Evolutionary conservation across 2,888 invertebrate species (phyloP), one percentile per base, ranked within the genome.

Genomic region (Helobdella robusta): DNA sequence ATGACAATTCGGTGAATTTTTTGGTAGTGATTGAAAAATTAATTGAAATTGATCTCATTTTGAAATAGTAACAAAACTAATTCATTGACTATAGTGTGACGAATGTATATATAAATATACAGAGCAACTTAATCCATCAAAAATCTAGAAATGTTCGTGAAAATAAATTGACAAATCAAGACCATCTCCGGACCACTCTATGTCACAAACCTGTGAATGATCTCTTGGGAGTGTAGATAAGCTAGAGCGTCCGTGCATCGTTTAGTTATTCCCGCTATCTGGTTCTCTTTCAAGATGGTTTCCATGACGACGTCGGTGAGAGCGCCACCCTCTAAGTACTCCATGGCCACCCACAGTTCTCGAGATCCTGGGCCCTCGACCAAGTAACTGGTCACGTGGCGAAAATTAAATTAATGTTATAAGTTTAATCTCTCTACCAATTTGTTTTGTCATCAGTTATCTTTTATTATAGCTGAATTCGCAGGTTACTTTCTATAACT

Each of bases 271-370:
- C 97, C 95, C 11, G 98, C 95, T 74, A 99, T 99, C 82, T 98
- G 97, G 0, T 95, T 95, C 82, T 99, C 97, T 80, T 97, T 95
- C 97, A 99, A 98, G 79, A 95, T 77, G 30, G 90, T 88, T 77
- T 94, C 88, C n/a, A 95, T 97, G 56, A 98, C 97, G 72, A 98
- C 92, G 79, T 98, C 97, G 0, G 98, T 98, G 61, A 97, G 85
- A 2, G 95, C 94, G 0, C 95, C 97, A 32, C 97, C 97, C 76
- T 95, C 94, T 77, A 97, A 84, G 79, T 89, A 95, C 78, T 97
- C 97, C 97, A 97, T 97, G 32, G 95, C 91, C n/a, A 98, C 97
- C 98, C 98, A 98, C 50, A 98, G 83, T 80, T 97, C 97, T 78
- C 94, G 59, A 95, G 95, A 82, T 95, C 97, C 32, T 95, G 97